Evolutionary conservation across 2,113 vertebrate genomes (phyloP).

Genomic region (Tyrannus savana): DNA sequence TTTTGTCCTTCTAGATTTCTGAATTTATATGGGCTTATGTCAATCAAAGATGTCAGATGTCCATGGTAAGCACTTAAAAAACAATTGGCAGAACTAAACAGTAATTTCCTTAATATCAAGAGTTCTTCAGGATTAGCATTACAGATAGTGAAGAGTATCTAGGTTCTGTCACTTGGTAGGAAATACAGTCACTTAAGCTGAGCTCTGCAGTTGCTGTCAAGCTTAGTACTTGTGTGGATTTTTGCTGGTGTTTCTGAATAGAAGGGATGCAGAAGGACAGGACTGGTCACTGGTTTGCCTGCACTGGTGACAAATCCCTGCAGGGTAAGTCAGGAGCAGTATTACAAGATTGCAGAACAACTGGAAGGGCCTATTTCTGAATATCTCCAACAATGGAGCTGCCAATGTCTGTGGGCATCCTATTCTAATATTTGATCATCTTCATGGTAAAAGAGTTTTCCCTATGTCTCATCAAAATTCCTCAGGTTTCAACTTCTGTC

Average conservation of each 20-base stretch:
- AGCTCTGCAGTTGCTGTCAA: neutral
- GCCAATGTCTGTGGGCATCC: neutral
- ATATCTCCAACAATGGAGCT: neutral
- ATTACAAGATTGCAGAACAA: neutral
- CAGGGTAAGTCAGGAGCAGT: neutral
- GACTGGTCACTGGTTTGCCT: neutral
- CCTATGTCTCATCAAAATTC: neutral
- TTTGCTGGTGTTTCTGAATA: neutral
- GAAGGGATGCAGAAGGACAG: neutral
- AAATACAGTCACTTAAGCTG: neutral
- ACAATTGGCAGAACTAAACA: constrained; percentile 60
- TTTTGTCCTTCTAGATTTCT: constrained; percentile 90
- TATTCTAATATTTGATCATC: neutral
- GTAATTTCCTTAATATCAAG: constrained; percentile 6
- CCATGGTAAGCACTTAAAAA: constrained; percentile 92
- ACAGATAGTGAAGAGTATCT: neutral
- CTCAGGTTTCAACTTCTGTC: neutral
- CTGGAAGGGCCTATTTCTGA: neutral
- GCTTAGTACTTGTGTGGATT: neutral
- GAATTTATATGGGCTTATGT: constrained; percentile 99
- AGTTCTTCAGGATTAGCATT: neutral
- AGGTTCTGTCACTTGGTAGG: neutral
- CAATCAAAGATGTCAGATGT: constrained; percentile 91
- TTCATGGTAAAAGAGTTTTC: neutral
- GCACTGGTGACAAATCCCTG: neutral